phyloP scores from a whole-genome alignment of 2,797 vertebrate genomes.

The Hypotaenidia okinawae region DNA sequence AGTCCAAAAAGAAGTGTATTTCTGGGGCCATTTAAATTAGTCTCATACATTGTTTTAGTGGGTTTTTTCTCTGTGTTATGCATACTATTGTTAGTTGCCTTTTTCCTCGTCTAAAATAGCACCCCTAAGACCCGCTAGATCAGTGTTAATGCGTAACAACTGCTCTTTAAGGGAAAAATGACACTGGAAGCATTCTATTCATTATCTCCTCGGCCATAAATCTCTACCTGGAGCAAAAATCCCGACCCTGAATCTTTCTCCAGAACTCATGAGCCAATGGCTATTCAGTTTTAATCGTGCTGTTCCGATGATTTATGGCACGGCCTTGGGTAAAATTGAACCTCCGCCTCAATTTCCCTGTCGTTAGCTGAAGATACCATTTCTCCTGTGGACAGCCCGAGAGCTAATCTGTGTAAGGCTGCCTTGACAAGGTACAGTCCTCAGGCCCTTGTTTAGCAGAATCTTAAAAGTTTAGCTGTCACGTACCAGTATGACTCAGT shows the following conservation, averaged over 20 bases:
- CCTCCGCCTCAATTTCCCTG: conserved; percentile 3
- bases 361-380: conserved; percentile 5
- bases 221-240: conserved; percentile 22
- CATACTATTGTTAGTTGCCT: neutral
- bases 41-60: neutral
- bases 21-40: neutral
- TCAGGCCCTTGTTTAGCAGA: neutral
- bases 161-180: neutral
- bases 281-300: neutral
- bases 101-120: conserved; percentile 8
- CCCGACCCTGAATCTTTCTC: conserved; percentile 13
- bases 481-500: neutral
- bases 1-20: neutral
- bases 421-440: conserved; percentile 31
- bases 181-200: neutral
- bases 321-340: conserved; percentile 36
- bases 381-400: neutral
- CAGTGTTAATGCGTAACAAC: neutral
- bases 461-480: neutral
- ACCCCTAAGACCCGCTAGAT: neutral
- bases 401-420: neutral
- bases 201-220: conserved; percentile 42
- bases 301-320: conserved; percentile 32
- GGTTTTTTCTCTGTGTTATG: neutral
- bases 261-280: neutral